Evolutionary conservation across 2,888 invertebrate genomes (phyloP).

Genomic region (Oscheius sp.): DNA sequence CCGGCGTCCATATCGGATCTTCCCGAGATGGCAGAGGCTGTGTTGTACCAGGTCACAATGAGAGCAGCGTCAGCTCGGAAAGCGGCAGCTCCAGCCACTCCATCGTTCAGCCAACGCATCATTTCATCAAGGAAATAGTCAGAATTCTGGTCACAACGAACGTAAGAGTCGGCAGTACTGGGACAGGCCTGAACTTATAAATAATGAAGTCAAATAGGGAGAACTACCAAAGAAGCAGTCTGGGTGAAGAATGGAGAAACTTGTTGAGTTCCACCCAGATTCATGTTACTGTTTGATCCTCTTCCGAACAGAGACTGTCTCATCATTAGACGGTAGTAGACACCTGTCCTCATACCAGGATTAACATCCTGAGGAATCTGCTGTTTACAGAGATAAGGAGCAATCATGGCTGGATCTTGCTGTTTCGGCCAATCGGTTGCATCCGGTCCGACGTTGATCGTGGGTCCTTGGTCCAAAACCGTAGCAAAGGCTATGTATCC

Average conservation of each 20-base stretch:
- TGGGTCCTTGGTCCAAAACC: conserved; percentile 72
- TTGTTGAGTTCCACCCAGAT: conserved; percentile 55
- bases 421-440: conserved; percentile 71
- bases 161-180: conserved; percentile 66
- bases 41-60: conserved; percentile 85
- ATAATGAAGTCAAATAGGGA: background rate
- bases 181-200: conserved; percentile 63
- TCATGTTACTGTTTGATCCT: conserved; percentile 63
- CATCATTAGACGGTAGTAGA: conserved; percentile 69
- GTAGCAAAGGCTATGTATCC: conserved; percentile 72
- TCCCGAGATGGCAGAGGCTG: conserved; percentile 72
- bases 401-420: conserved; percentile 73
- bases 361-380: conserved; percentile 68
- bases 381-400: conserved; percentile 73
- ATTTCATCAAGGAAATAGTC: conserved; percentile 71
- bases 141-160: conserved; percentile 66
- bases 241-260: conserved; percentile 67
- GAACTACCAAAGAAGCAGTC: conserved; percentile 44
- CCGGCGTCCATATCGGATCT: conserved; percentile 72
- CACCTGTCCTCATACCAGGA: conserved; percentile 69
- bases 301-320: conserved; percentile 71
- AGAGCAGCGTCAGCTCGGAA: conserved; percentile 91
- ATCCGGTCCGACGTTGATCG: conserved; percentile 72
- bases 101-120: conserved; percentile 77
- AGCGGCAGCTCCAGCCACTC: conserved; percentile 88